Evolutionary conservation across 2,888 invertebrate species (phyloP).

Genomic region (Thyatira batis): DNA sequence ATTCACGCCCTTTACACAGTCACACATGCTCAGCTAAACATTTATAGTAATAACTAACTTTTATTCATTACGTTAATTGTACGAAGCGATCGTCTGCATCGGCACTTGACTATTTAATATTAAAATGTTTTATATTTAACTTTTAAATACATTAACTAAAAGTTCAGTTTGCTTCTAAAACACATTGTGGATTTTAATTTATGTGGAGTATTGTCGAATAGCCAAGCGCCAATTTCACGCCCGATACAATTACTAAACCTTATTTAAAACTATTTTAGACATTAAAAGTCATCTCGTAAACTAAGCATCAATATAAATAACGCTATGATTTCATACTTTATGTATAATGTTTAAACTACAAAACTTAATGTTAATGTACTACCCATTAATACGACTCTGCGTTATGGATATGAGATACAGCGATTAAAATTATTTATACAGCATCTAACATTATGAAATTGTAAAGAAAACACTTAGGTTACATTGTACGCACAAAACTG

Average conservation of each 20-base stretch:
- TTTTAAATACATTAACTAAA: not conserved
- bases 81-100: constrained; percentile 58
- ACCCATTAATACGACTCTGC: constrained; percentile 69
- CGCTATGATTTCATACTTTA: constrained; percentile 75
- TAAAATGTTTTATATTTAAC: not conserved
- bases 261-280: constrained; percentile 72
- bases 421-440: constrained; percentile 67
- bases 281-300: constrained; percentile 69
- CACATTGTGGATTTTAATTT: not conserved
- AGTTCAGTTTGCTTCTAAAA: not conserved
- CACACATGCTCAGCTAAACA: constrained; percentile 80
- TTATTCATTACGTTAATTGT: constrained; percentile 69
- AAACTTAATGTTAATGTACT: constrained; percentile 67
- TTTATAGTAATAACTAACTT: constrained; percentile 81
- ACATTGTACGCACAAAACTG: constrained; percentile 66
- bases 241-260: constrained; percentile 67
- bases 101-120: constrained; percentile 64
- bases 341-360: constrained; percentile 71
- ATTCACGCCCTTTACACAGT: constrained; percentile 75
- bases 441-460: constrained; percentile 54
- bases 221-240: constrained; percentile 71
- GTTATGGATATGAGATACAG: constrained; percentile 68
- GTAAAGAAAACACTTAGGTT: constrained; percentile 60
- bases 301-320: constrained; percentile 80
- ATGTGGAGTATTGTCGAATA: constrained; percentile 35